Percentiles rank a stretch among this genome's conserved stretches.
Evolutionary conservation across 2,113 vertebrate species (phyloP).

Genomic region (Notechis scutatus): DNA sequence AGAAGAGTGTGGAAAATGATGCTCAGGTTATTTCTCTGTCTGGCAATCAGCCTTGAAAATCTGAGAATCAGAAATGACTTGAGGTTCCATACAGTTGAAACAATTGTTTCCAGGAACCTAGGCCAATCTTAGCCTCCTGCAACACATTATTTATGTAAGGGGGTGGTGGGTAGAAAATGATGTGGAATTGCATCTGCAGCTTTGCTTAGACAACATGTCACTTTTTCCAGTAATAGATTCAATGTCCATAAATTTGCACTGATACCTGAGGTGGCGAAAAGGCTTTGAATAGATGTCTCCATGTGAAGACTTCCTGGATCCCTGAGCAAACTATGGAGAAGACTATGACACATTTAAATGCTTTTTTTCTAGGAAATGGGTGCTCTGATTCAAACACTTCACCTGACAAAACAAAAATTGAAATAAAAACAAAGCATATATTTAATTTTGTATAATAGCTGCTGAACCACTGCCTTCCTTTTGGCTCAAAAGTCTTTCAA

Average conservation of each 20-base stretch:
- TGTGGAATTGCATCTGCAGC: background rate
- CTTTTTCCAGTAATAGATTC: background rate
- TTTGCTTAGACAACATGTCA: background rate
- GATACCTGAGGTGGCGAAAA: background rate
- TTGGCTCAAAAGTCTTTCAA: background rate
- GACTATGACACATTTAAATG: background rate
- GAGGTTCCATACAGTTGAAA: background rate
- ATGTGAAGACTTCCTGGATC: background rate
- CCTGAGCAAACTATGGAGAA: background rate
- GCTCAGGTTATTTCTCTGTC: background rate
- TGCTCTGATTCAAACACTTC: background rate
- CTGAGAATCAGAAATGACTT: background rate
- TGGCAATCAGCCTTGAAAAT: background rate
- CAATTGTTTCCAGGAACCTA: background rate
- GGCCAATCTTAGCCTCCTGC: background rate
- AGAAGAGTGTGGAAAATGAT: background rate
- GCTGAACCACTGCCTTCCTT: background rate
- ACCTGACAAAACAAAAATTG: background rate
- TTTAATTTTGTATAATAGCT: background rate
- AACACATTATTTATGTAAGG: background rate
- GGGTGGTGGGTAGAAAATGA: background rate
- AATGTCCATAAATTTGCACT: background rate
- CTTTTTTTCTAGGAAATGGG: background rate
- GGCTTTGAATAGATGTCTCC: background rate
- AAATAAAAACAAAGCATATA: background rate